Conservation (phyloP, 2,113 vertebrate genomes). For the Salvelinus sp. region DNA sequence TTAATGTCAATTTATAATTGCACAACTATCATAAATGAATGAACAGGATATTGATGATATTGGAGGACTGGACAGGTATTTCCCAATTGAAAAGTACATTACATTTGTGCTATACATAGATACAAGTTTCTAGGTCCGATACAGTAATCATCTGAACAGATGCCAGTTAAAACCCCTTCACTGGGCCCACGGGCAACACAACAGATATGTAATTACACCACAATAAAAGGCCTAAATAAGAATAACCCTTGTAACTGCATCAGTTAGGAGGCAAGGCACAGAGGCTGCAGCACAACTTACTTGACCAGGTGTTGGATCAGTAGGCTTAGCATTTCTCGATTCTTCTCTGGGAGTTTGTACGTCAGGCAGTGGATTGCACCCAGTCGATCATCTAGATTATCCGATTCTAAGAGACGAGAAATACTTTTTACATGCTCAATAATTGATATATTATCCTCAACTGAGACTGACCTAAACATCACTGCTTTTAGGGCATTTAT, state of each 20-base stretch:
- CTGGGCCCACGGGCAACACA: neutral
- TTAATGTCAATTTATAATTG: too few species aligned
- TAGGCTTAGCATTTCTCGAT: slow-evolving; percentile 90
- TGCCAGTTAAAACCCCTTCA: neutral
- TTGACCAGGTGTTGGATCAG: slow-evolving; percentile 90
- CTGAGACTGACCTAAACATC: neutral
- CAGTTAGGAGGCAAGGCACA: neutral
- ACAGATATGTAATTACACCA: neutral
- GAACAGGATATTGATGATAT: too few species aligned
- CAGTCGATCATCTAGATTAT: slow-evolving; percentile 89
- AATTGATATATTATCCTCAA: neutral
- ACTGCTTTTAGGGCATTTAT: neutral
- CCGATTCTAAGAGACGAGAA: slow-evolving; percentile 78
- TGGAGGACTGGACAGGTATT: too few species aligned
- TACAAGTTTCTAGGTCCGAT: neutral
- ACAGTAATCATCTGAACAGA: neutral
- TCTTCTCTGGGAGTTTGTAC: slow-evolving; percentile 92
- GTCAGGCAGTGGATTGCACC: slow-evolving; percentile 90
- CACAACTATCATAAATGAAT: too few species aligned
- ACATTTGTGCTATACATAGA: neutral
- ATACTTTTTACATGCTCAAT: neutral
- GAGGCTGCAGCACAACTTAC: slow-evolving; percentile 68
- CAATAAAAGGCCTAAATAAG: neutral
- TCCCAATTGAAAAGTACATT: neutral
- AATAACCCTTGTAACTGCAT: neutral